Evolutionary conservation across 2,888 invertebrate genomes (phyloP), one percentile per base, ranked within the genome.

Genomic region (Archaeoteleia sp.): DNA sequence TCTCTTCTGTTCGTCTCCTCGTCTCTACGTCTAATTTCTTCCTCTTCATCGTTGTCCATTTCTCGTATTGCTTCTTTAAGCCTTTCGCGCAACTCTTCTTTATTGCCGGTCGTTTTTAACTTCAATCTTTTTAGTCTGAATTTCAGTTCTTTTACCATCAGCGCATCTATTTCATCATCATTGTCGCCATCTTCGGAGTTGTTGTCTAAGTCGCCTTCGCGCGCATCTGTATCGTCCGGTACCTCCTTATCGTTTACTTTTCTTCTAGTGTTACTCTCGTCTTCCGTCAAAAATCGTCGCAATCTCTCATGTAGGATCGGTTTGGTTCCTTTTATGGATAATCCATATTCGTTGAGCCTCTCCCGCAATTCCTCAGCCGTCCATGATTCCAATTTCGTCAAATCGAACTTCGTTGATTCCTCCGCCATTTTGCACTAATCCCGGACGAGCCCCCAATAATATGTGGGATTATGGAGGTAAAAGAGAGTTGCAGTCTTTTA

Each of bases 261-360:
- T 48, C 9, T 34, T 48, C n/a, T 25, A n/a, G n/a, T n/a, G n/a
- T n/a, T n/a, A n/a, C n/a, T 43, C 27, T 49, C 39, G n/a, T 39
- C 49, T 37, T 39, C 48, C 2, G 9, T 9, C 10, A 48, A 27
- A 27, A 25, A 49, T 49, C 49, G 49, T 35, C 29, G 35, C 49
- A 49, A 15, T 5, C 49, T 37, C 12, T 49, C 49, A 1, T 27
- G 37, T 25, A 49, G n/a, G 2, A 29, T 6, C n/a, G 49, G 27
- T 29, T 29, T 23, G 10, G 9, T 39, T 2, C 49, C 49, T 37
- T 37, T 48, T 29, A 23, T 23, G 9, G 48, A 35, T 27, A 35
- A 13, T 1, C 48, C 35, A 8, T 48, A 48, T 25, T 48, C 46
- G 1, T 13, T 10, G 1, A 46, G 46, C n/a, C 46, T 23, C 10